Percentiles rank a stretch among this genome's conserved stretches.
Evolutionary conservation across 2,113 vertebrate species (phyloP).

Genomic region (Tringa solitaria): DNA sequence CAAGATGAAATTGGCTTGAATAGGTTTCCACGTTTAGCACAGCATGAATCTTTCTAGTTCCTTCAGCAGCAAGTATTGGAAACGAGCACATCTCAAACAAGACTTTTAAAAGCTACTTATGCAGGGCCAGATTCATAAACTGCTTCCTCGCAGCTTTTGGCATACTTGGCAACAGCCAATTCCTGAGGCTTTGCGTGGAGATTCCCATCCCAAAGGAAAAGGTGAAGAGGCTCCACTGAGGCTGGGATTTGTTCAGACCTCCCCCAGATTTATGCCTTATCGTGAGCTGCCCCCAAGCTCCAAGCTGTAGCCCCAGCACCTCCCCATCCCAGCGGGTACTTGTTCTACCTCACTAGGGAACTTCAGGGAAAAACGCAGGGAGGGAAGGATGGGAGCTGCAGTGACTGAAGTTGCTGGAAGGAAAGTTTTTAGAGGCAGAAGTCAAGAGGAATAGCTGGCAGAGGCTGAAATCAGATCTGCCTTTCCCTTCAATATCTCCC

Average conservation of each 20-base stretch:
- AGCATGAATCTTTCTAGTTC: neutral
- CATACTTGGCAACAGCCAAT: neutral
- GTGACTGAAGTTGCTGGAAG: neutral
- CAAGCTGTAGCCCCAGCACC: neutral
- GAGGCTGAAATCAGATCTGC: neutral
- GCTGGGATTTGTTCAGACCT: neutral
- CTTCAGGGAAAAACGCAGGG: neutral
- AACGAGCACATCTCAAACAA: neutral
- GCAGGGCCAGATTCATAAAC: neutral
- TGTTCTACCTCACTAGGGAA: neutral
- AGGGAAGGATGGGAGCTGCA: neutral
- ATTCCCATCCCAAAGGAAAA: neutral
- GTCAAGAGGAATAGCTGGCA: neutral
- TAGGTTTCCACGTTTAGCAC: neutral
- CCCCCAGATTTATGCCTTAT: neutral
- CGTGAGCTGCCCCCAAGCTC: neutral
- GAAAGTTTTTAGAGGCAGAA: neutral
- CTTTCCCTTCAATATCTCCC: neutral
- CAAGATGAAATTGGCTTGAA: neutral
- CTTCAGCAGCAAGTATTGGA: neutral
- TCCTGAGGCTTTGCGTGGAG: neutral
- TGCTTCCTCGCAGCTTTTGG: neutral
- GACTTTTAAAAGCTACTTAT: neutral
- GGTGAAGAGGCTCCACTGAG: neutral
- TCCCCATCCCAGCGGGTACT: neutral